Evolutionary conservation across 2,888 invertebrate species (phyloP), one percentile per base, ranked within the genome.

Genomic region (Tipula vernalis): DNA sequence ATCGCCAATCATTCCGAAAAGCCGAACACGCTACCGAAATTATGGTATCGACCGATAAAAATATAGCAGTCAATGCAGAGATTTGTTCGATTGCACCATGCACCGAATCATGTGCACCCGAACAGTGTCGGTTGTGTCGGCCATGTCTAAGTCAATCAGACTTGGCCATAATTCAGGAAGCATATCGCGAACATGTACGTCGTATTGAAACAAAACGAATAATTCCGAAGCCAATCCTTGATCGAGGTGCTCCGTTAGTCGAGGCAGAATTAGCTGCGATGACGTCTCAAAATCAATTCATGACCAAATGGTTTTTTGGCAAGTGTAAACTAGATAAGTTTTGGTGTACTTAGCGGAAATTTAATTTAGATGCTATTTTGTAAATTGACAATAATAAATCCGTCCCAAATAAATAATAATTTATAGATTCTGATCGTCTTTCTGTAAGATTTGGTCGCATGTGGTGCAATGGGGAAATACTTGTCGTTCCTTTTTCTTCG

Each of bases 271-370:
- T 94, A 15, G 93, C 93, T 87, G 91, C 93, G 41, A 92, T 96
- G 87, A 94, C 94, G 5, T 90, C 93, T 83, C 93, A 92, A 88
- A 98, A 98, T 91, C 94, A 94, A 90, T 92, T 97, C 88, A 94
- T 97, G 90, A 93, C 94, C 86, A 91, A 95, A 87, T 99, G 98
- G 98, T 98, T 96, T 91, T 94, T 95, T 91, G 97, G 96, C 86
- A 98, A 98, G 92, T 99, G 98, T 90, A 92, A 94, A 88, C 92
- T 94, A 87, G 97, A 98, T 89, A 88, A 91, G 3, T 93, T 94
- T 42, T 98, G 98, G 97, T 98, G 98, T 86, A 86, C 86, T 28
- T 86, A 51, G 39, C 3, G 71, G 12, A 71, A 71, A 28, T 71
- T 71, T 71, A 85, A 85, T 42, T 41, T 12, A 86, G 18, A 10